These are phyloP conservation scores for Chydorus sphaericus DNA, from an alignment of 2,888 invertebrate genomes.

Conservation along the genomic window DNA sequence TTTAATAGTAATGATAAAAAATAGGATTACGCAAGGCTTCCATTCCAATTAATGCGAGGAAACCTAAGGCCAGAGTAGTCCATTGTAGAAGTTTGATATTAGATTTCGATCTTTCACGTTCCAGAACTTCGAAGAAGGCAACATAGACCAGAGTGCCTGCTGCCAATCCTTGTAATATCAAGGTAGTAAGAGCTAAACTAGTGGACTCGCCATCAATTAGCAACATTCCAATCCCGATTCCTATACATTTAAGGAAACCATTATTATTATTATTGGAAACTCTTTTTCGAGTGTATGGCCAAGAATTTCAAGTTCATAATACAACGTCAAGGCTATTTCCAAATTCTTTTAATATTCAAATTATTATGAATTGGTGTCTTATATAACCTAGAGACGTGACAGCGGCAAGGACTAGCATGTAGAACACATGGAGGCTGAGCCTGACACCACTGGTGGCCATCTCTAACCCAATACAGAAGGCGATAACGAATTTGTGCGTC, in stretches of 20 bases:
- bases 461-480: constrained; percentile 76
- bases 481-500: constrained; percentile 72
- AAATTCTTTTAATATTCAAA: too few relatives aligned
- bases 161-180: constrained; percentile 56
- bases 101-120: constrained; percentile 45
- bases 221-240: constrained; percentile 42
- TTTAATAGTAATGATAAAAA: background rate
- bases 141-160: constrained; percentile 87
- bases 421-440: constrained; percentile 10
- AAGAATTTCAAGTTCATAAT: background rate
- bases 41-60: constrained; percentile 38
- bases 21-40: constrained; percentile 10
- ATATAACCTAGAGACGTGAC: constrained; percentile 22
- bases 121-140: constrained; percentile 89
- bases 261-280: too few relatives aligned
- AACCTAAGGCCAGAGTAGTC: constrained; percentile 10
- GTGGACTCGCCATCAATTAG: constrained; percentile 20
- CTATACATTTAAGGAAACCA: too few relatives aligned
- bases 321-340: too few relatives aligned
- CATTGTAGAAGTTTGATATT: constrained; percentile 50
- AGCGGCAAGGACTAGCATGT: constrained; percentile 21
- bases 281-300: too few relatives aligned
- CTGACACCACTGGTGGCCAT: constrained; percentile 45
- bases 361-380: too few relatives aligned
- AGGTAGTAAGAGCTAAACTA: constrained; percentile 20